Evolutionary conservation across 1,140 invertebrate species (phyloP).

Genomic region (Drepana arcuata): DNA sequence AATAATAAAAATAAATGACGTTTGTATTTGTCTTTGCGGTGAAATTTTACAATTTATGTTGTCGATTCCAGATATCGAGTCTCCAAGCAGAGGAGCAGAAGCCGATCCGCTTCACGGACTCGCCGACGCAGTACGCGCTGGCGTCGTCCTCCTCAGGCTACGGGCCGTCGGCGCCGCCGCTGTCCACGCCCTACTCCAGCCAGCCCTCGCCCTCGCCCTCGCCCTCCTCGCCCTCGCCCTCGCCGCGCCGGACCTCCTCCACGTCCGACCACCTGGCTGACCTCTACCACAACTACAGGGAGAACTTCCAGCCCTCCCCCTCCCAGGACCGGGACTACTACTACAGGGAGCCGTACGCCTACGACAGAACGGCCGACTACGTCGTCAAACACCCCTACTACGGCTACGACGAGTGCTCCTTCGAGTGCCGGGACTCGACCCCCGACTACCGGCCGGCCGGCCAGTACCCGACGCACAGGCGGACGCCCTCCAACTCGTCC

Average conservation of each 20-base stretch:
- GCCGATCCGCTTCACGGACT: conserved; percentile 83
- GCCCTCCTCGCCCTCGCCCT: conserved; percentile 35
- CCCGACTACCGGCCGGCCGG: conserved; percentile 32
- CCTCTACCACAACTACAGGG: conserved; percentile 55
- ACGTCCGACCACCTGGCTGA: conserved; percentile 46
- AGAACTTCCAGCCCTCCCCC: conserved; percentile 48
- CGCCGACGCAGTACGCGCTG: conserved; percentile 78
- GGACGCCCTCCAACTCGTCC: conserved; percentile 48
- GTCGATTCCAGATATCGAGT: conserved; percentile 47
- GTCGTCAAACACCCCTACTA: conserved; percentile 51
- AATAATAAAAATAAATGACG: no score
- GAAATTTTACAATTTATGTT: no score
- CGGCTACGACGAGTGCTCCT: conserved; percentile 48
- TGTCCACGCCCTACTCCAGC: conserved; percentile 61
- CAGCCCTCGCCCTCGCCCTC: conserved; percentile 80
- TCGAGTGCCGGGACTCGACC: conserved; percentile 43
- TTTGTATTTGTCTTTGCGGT: conserved; percentile 1
- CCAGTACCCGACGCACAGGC: conserved; percentile 31
- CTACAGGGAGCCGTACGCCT: conserved; percentile 62
- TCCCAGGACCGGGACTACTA: conserved; percentile 75
- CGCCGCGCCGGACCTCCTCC: conserved; percentile 40
- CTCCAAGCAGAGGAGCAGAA: conserved; percentile 73
- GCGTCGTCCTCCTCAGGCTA: conserved; percentile 59
- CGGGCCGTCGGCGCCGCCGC: conserved; percentile 47
- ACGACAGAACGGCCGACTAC: conserved; percentile 52